Percentiles rank a stretch among this genome's conserved stretches.
Evolutionary conservation across 2,888 invertebrate species (phyloP).

Genomic region (Drosophila putrida): DNA sequence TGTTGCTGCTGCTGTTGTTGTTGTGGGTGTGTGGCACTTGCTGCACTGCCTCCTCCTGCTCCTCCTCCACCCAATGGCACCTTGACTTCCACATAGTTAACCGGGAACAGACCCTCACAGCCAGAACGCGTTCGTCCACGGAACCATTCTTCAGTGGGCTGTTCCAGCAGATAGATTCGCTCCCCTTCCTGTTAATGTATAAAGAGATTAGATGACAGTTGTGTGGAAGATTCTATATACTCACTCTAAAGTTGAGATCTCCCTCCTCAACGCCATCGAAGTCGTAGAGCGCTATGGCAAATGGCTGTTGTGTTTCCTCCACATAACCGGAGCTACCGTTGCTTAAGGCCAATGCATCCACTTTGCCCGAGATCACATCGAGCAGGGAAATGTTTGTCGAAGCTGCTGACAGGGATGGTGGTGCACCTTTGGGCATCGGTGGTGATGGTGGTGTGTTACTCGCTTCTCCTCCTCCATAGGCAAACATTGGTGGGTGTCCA

Average conservation of each 20-base stretch:
- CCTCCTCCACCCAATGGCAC: constrained; percentile 87
- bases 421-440: constrained; percentile 92
- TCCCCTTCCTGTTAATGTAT: constrained; percentile 88
- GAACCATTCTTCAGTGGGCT: constrained; percentile 92
- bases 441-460: constrained; percentile 87
- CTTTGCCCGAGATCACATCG: constrained; percentile 83
- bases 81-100: constrained; percentile 91
- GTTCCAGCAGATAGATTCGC: constrained; percentile 89
- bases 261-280: constrained; percentile 91
- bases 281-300: constrained; percentile 92
- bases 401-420: constrained; percentile 88
- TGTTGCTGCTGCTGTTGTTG: constrained; percentile 27
- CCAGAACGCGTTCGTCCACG: constrained; percentile 89
- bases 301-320: constrained; percentile 86
- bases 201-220: neutral
- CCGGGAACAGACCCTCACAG: constrained; percentile 93
- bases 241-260: constrained; percentile 92
- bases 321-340: constrained; percentile 63
- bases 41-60: constrained; percentile 66
- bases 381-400: constrained; percentile 76
- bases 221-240: constrained; percentile 77
- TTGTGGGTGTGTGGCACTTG: constrained; percentile 17
- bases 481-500: constrained; percentile 50
- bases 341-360: constrained; percentile 79
- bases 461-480: constrained; percentile 6